These are phyloP conservation scores for Mastigias papua DNA, from an alignment of 30 jellyfish, hydroid and myxozoan genomes.

Conservation along the genomic window DNA sequence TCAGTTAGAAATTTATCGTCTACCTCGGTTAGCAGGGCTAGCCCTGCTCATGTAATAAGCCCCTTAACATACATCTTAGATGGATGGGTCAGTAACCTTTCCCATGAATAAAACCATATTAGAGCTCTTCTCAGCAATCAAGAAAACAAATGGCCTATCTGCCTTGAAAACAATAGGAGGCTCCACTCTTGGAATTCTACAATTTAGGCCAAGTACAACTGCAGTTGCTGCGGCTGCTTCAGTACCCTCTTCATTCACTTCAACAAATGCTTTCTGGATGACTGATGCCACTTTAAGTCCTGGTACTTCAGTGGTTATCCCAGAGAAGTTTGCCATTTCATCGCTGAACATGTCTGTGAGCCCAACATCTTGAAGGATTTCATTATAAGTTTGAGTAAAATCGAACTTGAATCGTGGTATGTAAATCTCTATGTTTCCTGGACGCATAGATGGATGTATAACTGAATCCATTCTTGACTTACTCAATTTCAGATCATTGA, in stretches of 20 bases:
- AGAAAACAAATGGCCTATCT: conserved; percentile 86
- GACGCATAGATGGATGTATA: conserved; percentile 4
- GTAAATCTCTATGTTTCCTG: conserved; percentile 28
- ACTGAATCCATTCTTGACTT: not conserved
- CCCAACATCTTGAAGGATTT: conserved; percentile 60
- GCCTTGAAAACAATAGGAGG: conserved; percentile 61
- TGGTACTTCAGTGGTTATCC: conserved; percentile 58
- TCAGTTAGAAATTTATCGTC: no score
- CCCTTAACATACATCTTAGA: no score
- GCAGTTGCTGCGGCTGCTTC: no score
- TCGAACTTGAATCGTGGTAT: conserved; percentile 84
- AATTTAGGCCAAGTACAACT: conserved; percentile 42
- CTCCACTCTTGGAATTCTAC: conserved; percentile 43
- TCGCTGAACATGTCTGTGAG: conserved; percentile 76
- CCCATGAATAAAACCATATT: conserved; percentile 76
- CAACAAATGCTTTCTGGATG: conserved; percentile 89
- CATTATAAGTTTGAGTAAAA: conserved; percentile 19
- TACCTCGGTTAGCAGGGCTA: no score
- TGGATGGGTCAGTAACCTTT: conserved; percentile 70
- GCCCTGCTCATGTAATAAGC: no score
- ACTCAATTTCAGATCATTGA: not conserved
- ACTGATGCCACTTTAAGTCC: conserved; percentile 77
- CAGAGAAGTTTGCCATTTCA: conserved; percentile 75
- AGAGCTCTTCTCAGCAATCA: conserved; percentile 54
- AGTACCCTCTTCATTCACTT: conserved; percentile 90